Conservation (phyloP, 2,113 vertebrate species). For the Rattus rattus region DNA sequence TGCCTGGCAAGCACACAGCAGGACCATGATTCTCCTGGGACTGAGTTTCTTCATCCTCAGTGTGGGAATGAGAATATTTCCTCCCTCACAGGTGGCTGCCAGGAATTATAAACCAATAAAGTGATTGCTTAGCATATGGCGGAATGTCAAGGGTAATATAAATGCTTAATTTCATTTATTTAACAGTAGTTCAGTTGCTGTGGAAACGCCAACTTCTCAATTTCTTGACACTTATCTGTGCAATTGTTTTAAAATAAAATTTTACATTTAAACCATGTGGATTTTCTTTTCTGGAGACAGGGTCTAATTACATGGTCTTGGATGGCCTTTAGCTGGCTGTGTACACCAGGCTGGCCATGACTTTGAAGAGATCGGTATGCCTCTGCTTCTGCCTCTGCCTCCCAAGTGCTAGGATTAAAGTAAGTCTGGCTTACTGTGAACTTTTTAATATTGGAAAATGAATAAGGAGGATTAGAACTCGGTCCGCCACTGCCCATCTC, state of each 20-base stretch:
- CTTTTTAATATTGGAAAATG: slow-evolving; percentile 36
- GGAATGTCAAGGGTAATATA: slow-evolving; percentile 66
- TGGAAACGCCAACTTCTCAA: slow-evolving; percentile 66
- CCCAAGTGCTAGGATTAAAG: not conserved
- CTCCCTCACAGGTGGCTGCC: slow-evolving; percentile 20
- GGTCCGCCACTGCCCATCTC: not conserved
- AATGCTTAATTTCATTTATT: slow-evolving; percentile 68
- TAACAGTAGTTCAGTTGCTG: slow-evolving; percentile 66
- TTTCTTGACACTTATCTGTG: slow-evolving; percentile 59
- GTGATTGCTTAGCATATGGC: slow-evolving; percentile 55
- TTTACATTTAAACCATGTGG: slow-evolving; percentile 53
- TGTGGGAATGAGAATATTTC: not conserved
- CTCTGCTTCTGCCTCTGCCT: not conserved
- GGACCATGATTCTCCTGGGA: not conserved
- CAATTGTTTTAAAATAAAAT: slow-evolving; percentile 42
- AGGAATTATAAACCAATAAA: slow-evolving; percentile 55
- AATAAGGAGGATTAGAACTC: not conserved
- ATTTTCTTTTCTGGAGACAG: not conserved
- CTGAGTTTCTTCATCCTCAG: slow-evolving; percentile 2
- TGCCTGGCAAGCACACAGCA: not conserved
- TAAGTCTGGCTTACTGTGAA: not conserved
- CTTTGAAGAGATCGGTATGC: not conserved
- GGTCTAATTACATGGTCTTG: not conserved
- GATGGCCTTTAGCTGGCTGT: not conserved
- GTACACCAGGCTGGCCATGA: not conserved